Conservation (phyloP, 2,888 invertebrate genomes). For the Dicroscelio sp. region DNA sequence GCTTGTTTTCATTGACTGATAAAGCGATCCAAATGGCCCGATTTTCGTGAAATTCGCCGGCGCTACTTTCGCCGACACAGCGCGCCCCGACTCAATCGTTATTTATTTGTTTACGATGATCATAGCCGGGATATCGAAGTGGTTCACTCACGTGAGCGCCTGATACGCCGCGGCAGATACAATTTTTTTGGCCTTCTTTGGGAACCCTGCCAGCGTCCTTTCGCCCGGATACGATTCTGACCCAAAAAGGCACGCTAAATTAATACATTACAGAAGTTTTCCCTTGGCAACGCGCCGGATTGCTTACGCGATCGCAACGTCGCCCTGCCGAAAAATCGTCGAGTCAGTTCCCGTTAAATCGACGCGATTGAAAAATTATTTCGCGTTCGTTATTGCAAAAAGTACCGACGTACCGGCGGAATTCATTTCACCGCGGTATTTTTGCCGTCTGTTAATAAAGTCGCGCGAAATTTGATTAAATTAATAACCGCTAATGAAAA, state of each 20-base stretch:
- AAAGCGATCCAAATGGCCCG: constrained; percentile 43
- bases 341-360: constrained; percentile 60
- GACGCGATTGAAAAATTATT: constrained; percentile 67
- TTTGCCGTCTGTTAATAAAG: constrained; percentile 26
- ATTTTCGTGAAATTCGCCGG: constrained; percentile 53
- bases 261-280: constrained; percentile 90
- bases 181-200: constrained; percentile 79
- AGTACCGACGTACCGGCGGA: not conserved
- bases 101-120: constrained; percentile 88
- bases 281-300: constrained; percentile 90
- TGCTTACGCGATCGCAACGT: constrained; percentile 87
- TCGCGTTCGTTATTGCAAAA: constrained; percentile 24
- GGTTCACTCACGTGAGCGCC: constrained; percentile 73
- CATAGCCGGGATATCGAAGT: constrained; percentile 56
- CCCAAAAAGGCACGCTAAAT: constrained; percentile 91
- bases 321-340: constrained; percentile 82
- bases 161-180: constrained; percentile 73
- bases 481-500: constrained; percentile 54
- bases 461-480: constrained; percentile 13
- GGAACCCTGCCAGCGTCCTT: constrained; percentile 88
- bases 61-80: constrained; percentile 54
- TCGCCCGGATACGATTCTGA: constrained; percentile 89
- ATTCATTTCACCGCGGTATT: not conserved
- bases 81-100: constrained; percentile 81
- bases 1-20: constrained; percentile 67